These are phyloP conservation scores for Phrynocephalus vlangalii DNA, from an alignment of 2,797 vertebrate genomes.

Conservation along the genomic window DNA sequence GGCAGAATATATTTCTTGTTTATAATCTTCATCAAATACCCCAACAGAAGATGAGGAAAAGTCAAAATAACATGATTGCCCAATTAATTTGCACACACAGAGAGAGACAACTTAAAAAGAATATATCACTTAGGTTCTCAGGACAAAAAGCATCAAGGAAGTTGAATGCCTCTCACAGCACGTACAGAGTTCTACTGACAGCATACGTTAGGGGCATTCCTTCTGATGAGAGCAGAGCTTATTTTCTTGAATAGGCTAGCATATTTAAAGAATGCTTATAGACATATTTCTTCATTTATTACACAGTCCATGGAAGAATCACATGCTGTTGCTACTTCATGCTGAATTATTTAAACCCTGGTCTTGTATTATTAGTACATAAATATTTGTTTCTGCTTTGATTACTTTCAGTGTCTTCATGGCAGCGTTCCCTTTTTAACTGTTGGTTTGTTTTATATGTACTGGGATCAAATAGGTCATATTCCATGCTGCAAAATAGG, in stretches of 20 bases:
- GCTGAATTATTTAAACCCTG: background rate
- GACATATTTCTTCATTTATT: background rate
- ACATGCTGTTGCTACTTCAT: background rate
- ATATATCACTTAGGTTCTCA: background rate
- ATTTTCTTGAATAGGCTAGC: background rate
- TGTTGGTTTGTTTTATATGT: background rate
- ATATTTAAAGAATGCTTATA: background rate
- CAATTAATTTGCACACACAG: background rate
- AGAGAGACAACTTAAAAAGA: background rate
- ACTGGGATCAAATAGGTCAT: background rate
- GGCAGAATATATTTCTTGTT: background rate
- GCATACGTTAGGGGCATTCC: background rate
- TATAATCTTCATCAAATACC: background rate
- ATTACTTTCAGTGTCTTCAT: background rate
- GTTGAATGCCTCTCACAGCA: background rate
- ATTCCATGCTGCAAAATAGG: background rate
- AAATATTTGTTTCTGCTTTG: background rate
- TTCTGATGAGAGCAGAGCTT: background rate
- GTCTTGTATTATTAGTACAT: background rate
- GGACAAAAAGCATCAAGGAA: background rate
- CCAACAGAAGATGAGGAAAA: background rate
- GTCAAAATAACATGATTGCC: background rate
- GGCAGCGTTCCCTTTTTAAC: background rate
- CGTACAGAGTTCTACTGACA: background rate
- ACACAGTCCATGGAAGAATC: background rate